These are phyloP conservation scores for Cricetomys ansorgei DNA, from an alignment of 2,113 vertebrate species.

Conservation along the genomic window DNA sequence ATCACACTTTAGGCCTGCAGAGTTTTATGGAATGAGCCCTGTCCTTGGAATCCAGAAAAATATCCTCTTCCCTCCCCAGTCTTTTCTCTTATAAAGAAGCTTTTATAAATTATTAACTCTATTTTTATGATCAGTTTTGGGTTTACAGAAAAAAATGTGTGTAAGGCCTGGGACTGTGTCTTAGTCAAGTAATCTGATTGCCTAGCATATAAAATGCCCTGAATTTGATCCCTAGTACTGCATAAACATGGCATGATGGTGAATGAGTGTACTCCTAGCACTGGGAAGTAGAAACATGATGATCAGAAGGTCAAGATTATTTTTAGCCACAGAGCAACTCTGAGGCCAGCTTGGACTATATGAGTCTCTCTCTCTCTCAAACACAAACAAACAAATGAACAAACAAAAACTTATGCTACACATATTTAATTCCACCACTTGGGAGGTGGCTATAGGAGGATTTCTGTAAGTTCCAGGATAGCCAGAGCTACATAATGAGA, in stretches of 20 bases:
- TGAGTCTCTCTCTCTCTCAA: not conserved
- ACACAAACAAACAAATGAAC: not conserved
- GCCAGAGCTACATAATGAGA: not conserved
- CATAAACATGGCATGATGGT: not conserved
- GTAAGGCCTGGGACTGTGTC: not conserved
- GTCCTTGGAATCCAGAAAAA: not conserved
- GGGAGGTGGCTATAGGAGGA: not conserved
- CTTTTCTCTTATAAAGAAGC: not conserved
- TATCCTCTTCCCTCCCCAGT: too few relatives aligned
- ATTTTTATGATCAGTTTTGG: constrained; percentile 5
- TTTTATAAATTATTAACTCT: not conserved
- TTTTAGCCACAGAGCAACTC: not conserved
- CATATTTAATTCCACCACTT: not conserved
- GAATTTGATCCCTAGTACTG: not conserved
- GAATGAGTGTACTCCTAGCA: not conserved
- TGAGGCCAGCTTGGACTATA: not conserved
- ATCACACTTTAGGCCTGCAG: not conserved
- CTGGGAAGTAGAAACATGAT: not conserved
- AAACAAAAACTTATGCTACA: not conserved
- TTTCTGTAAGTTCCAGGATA: not conserved
- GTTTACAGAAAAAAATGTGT: not conserved
- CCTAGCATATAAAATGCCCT: not conserved
- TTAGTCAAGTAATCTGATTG: not conserved
- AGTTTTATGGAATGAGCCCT: not conserved
- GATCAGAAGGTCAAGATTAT: not conserved